Evolutionary conservation across 2,797 vertebrate species (phyloP), one percentile per base, ranked within the genome.

Genomic region (Hephaestus fuliginosus): DNA sequence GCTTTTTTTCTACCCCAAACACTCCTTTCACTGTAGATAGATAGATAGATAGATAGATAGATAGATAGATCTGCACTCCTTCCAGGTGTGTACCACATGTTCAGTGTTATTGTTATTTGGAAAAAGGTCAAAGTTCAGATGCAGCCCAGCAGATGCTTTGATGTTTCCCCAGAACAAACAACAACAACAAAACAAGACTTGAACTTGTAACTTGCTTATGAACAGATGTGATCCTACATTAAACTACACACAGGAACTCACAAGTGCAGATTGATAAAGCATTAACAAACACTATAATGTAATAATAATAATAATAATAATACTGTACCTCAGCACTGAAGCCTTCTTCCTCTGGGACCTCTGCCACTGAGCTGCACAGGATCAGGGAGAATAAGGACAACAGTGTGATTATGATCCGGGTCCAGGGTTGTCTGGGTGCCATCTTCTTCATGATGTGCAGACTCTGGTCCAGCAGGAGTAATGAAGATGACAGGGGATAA

Each of bases 271-370:
- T 41, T 15, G 4, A 22, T n/a, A 2, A 44, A 22, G 4, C 13
- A 25, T 28, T 28, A 3, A 5, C 1, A 30, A 49, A 28, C 18
- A 18, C 0, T 1, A 41, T 3, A 14, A 8, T 20, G 12, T 25
- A 25, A 25, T 25, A 25, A 25, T 25, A 25, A 25, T 25, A 25
- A 25, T 25, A 25, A 25, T 2, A 25, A 25, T 25, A 2, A 25
- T 25, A 25, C 25, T 28, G 25, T 86, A 95, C 94, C 93, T 95
- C 93, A 4, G 91, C 90, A 57, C 69, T 91, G 83, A 94, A 74
- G 44, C 18, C 49, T 10, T 87, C 89, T 1, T 92, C 89, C 72
- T 89, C 89, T 2, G 80, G 81, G 4, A 68, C 78, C 8, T 85
- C 73, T 4, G 70, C 57, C 28, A 51, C 69, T 1, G 79, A 2